These are phyloP conservation scores for Heliopora coerulea DNA, from an alignment of 92 coral and sea anemone genomes.

Conservation along the genomic window DNA sequence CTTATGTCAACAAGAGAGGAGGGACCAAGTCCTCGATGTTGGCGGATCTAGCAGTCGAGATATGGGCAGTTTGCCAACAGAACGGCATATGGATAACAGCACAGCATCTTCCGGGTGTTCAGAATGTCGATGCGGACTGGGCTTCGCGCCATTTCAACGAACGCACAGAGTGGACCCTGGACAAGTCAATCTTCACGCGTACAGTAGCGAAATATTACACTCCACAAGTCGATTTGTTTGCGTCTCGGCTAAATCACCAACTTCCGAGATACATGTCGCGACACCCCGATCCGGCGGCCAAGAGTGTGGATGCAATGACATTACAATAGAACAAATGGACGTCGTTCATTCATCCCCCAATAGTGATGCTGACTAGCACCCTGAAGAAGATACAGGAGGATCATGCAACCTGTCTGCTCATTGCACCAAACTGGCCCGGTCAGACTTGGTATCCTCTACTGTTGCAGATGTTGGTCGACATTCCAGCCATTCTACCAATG, in stretches of 20 bases:
- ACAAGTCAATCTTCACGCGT: too few species aligned
- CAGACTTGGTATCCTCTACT: constrained; percentile 59
- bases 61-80: too few species aligned
- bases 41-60: too few species aligned
- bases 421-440: constrained; percentile 57
- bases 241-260: constrained; percentile 22
- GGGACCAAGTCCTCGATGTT: too few species aligned
- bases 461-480: constrained; percentile 39
- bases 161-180: too few species aligned
- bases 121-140: too few species aligned
- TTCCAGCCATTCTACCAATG: constrained; percentile 41
- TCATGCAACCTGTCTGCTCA: constrained; percentile 46
- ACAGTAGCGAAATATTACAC: constrained; percentile 2
- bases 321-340: constrained; percentile 20
- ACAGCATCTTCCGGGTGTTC: too few species aligned
- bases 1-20: constrained; percentile 47
- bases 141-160: too few species aligned
- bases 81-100: too few species aligned
- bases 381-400: constrained; percentile 50
- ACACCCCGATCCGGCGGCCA: constrained; percentile 20
- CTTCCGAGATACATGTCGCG: constrained; percentile 13
- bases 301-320: constrained; percentile 15
- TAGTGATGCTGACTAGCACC: constrained; percentile 37
- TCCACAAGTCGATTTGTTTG: constrained; percentile 34
- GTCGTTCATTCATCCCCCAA: constrained; percentile 18